phyloP scores from a whole-genome alignment of 1,140 invertebrate species.

The Euura lappo region DNA sequence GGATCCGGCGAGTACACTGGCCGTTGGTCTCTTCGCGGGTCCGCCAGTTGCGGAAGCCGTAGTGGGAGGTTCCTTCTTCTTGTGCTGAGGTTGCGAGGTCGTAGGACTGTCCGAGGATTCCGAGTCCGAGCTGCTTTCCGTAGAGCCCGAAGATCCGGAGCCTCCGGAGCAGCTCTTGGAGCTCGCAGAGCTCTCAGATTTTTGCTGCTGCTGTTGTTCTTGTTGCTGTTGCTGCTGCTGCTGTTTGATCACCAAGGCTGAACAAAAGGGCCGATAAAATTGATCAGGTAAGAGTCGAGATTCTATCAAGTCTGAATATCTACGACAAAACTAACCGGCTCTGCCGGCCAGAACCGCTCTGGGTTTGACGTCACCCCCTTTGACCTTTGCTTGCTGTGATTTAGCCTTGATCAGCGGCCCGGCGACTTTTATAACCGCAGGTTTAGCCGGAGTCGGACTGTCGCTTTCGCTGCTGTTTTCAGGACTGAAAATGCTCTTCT shows the following conservation, averaged over 20 bases:
- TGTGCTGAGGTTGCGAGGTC: slow-evolving; percentile 47
- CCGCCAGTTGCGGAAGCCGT: slow-evolving; percentile 35
- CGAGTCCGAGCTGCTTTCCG: slow-evolving; percentile 57
- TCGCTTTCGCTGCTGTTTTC: slow-evolving; percentile 82
- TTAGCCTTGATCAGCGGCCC: slow-evolving; percentile 45
- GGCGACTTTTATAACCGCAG: slow-evolving; percentile 38
- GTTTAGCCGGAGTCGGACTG: slow-evolving; percentile 45
- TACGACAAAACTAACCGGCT: neutral
- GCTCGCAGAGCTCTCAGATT: slow-evolving; percentile 57
- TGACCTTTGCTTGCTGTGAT: slow-evolving; percentile 44
- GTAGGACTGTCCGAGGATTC: slow-evolving; percentile 57
- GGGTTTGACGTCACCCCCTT: slow-evolving; percentile 45
- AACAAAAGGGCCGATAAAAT: neutral
- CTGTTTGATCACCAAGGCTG: neutral
- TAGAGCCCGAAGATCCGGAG: slow-evolving; percentile 49
- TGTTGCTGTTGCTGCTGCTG: slow-evolving; percentile 8
- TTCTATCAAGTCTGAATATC: no score
- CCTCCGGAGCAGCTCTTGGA: slow-evolving; percentile 55
- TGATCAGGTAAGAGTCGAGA: neutral
- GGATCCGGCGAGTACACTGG: slow-evolving; percentile 46
- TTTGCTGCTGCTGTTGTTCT: slow-evolving; percentile 37
- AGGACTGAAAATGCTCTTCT: slow-evolving; percentile 83
- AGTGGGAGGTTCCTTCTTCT: slow-evolving; percentile 53
- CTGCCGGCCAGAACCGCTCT: slow-evolving; percentile 39
- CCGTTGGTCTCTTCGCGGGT: slow-evolving; percentile 55